Evolutionary conservation across 2,113 vertebrate genomes (phyloP).

Genomic region (Pseudopipra pipra): DNA sequence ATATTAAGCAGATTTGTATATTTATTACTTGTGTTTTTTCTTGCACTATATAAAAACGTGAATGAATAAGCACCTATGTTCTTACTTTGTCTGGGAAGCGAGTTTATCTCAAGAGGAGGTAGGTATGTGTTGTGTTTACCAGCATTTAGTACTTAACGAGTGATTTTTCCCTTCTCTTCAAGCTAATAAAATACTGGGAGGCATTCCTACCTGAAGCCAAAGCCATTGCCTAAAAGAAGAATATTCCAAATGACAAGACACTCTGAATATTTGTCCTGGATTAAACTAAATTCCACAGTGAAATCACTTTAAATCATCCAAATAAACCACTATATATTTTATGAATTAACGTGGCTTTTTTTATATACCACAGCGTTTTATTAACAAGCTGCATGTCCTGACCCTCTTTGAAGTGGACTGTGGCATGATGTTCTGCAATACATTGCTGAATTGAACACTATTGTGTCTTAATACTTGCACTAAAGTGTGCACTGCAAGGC

Average conservation of each 20-base stretch:
- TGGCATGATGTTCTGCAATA: constrained; percentile 82
- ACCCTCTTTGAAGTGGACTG: constrained; percentile 78
- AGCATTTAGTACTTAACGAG: neutral
- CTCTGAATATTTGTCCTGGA: constrained; percentile 69
- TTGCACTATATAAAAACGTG: neutral
- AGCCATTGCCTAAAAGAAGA: constrained; percentile 88
- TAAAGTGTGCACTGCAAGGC: constrained; percentile 76
- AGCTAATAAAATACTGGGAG: constrained; percentile 99
- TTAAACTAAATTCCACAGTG: constrained; percentile 72
- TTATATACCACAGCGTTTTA: constrained; percentile 79
- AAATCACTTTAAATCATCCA: constrained; percentile 80
- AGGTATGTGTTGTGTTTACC: neutral
- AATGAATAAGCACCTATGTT: neutral
- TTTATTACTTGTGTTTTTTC: neutral
- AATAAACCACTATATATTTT: constrained; percentile 89
- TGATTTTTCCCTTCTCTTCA: constrained; percentile 37
- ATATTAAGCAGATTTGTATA: neutral
- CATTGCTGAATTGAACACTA: constrained; percentile 83
- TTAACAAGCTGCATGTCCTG: constrained; percentile 78
- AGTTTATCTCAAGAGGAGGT: neutral
- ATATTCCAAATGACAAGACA: constrained; percentile 62
- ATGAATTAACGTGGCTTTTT: constrained; percentile 79
- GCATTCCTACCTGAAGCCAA: constrained; percentile 98
- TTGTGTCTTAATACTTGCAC: constrained; percentile 80
- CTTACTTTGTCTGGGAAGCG: neutral